Percentiles rank a stretch among this genome's conserved stretches.
phyloP scores from a whole-genome alignment of 2,797 vertebrate genomes.

The Cichlasoma orientale region DNA sequence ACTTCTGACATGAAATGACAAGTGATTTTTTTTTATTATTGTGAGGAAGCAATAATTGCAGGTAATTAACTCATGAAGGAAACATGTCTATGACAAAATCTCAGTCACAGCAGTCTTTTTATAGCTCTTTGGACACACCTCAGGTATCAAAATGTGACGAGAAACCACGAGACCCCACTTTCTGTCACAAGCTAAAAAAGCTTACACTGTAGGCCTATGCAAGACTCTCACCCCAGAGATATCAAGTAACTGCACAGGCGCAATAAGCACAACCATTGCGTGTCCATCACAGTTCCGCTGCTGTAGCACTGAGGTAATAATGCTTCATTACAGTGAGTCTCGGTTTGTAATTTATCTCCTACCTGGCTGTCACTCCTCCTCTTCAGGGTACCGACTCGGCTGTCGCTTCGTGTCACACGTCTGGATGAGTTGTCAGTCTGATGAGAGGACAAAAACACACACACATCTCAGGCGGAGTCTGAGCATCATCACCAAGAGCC shows the following conservation, averaged over 20 bases:
- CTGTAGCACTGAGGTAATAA: background rate
- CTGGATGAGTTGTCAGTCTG: constrained; percentile 78
- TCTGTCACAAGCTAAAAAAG: background rate
- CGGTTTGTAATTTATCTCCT: background rate
- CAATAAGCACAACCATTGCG: background rate
- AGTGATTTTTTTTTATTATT: too few relatives aligned
- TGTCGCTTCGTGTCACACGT: constrained; percentile 77
- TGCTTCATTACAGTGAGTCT: background rate
- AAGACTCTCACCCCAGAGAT: background rate
- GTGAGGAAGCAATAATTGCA: too few relatives aligned
- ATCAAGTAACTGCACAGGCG: background rate
- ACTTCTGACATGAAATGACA: too few relatives aligned
- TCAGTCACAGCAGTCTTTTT: too few relatives aligned
- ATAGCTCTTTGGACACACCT: too few relatives aligned
- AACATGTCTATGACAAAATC: too few relatives aligned
- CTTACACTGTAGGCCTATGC: background rate
- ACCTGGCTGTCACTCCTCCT: constrained; percentile 77
- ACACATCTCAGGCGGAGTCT: background rate
- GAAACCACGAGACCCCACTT: background rate
- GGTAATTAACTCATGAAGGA: too few relatives aligned
- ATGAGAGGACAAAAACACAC: background rate
- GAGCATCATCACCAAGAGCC: background rate
- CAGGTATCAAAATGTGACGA: too few relatives aligned
- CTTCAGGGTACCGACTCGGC: constrained; percentile 75
- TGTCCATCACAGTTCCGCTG: background rate